Evolutionary conservation across 2,113 vertebrate species (phyloP).

Genomic region (Syngnathus floridae): DNA sequence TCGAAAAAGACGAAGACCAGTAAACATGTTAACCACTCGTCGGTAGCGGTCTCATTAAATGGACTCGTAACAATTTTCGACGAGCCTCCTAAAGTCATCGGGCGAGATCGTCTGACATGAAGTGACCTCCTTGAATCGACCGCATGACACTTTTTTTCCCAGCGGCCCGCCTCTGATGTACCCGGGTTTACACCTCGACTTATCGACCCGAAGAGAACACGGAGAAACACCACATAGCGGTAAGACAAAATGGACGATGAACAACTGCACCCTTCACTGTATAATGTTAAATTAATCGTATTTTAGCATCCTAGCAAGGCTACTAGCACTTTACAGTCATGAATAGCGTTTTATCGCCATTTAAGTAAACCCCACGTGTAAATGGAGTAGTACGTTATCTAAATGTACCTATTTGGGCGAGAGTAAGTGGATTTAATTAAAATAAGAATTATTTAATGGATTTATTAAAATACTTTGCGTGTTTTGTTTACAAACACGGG

Average conservation of each 20-base stretch:
- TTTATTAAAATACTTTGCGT: neutral
- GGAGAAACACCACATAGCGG: neutral
- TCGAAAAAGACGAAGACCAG: too few relatives aligned
- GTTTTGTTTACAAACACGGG: conserved; percentile 2
- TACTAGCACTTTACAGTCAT: neutral
- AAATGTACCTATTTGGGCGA: neutral
- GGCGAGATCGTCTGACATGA: neutral
- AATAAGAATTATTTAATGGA: neutral
- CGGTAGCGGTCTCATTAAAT: neutral
- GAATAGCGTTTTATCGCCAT: neutral
- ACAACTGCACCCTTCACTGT: too few relatives aligned
- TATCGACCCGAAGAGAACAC: neutral
- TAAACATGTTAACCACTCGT: neutral
- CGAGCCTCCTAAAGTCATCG: neutral
- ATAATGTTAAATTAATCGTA: neutral
- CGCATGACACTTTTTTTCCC: conserved; percentile 3
- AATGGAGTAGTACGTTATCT: neutral
- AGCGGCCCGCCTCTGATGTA: neutral
- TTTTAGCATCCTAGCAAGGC: neutral
- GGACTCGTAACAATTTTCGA: neutral
- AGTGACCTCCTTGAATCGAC: neutral
- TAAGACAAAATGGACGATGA: neutral
- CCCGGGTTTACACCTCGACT: neutral
- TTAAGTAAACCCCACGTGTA: neutral
- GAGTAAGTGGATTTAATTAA: neutral